phyloP scores from a whole-genome alignment of 2,113 vertebrate species.

The Clupea harengus region DNA sequence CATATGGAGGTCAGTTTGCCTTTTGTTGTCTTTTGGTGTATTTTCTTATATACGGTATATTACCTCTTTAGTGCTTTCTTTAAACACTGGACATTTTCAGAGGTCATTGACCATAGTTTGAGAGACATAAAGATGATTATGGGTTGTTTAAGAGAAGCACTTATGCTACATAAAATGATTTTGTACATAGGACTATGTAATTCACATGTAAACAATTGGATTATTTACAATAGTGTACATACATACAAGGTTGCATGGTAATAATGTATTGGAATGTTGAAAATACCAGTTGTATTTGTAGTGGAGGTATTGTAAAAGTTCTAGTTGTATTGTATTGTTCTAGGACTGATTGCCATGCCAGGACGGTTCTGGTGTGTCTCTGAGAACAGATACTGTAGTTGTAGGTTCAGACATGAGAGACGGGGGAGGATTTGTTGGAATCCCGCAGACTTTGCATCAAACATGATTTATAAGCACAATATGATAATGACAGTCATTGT shows the following conservation, averaged over 20 bases:
- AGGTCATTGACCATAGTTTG: neutral
- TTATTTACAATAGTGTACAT: neutral
- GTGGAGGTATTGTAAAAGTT: neutral
- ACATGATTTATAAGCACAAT: neutral
- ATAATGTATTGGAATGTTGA: neutral
- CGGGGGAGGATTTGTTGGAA: neutral
- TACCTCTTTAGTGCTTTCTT: neutral
- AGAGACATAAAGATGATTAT: neutral
- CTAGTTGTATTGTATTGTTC: neutral
- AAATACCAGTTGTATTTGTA: neutral
- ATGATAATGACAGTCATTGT: neutral
- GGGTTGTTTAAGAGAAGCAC: neutral
- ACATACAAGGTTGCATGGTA: neutral
- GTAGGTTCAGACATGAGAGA: neutral
- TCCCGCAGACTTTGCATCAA: neutral
- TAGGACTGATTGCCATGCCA: neutral
- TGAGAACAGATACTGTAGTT: neutral
- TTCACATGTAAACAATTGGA: neutral
- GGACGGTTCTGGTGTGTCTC: neutral
- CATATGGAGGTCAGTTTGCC: conserved; percentile 20
- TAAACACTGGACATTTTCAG: neutral
- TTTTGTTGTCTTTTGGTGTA: too few species aligned
- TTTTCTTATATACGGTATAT: neutral
- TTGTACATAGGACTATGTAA: neutral
- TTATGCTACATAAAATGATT: neutral